Evolutionary conservation across 2,888 invertebrate species (phyloP).

Genomic region (Athetis lepigone): DNA sequence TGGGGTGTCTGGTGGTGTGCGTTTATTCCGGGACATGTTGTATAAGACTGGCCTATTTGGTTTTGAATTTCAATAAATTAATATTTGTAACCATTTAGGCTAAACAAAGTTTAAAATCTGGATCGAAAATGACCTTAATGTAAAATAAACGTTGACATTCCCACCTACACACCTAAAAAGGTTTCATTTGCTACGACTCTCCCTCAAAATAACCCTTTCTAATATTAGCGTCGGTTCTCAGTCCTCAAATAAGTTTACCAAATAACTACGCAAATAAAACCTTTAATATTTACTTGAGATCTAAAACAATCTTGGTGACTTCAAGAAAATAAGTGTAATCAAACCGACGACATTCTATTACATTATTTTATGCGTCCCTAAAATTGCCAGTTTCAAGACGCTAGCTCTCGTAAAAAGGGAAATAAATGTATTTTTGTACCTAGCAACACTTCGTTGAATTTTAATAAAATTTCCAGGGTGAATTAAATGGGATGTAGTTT

Average conservation of each 20-base stretch:
- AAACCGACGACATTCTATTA: constrained; percentile 59
- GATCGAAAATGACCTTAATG: too few relatives aligned
- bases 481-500: constrained; percentile 26
- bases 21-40: too few relatives aligned
- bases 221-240: constrained; percentile 16
- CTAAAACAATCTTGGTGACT: constrained; percentile 33
- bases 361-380: constrained; percentile 67
- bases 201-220: not conserved
- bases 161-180: not conserved
- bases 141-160: not conserved
- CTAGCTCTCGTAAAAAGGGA: constrained; percentile 67
- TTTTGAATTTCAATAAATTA: too few relatives aligned
- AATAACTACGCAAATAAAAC: constrained; percentile 18
- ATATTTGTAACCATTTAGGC: too few relatives aligned
- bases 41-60: too few relatives aligned
- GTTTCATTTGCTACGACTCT: not conserved
- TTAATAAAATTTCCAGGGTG: constrained; percentile 36
- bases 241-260: constrained; percentile 19
- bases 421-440: constrained; percentile 61
- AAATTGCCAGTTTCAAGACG: constrained; percentile 69
- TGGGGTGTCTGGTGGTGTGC: too few relatives aligned
- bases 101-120: too few relatives aligned
- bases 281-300: constrained; percentile 33
- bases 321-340: constrained; percentile 51
- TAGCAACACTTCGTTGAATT: constrained; percentile 33